Evolutionary conservation across 2,797 vertebrate species (phyloP), one percentile per base, ranked within the genome.

Genomic region (Melanotaenia parkinsoni): DNA sequence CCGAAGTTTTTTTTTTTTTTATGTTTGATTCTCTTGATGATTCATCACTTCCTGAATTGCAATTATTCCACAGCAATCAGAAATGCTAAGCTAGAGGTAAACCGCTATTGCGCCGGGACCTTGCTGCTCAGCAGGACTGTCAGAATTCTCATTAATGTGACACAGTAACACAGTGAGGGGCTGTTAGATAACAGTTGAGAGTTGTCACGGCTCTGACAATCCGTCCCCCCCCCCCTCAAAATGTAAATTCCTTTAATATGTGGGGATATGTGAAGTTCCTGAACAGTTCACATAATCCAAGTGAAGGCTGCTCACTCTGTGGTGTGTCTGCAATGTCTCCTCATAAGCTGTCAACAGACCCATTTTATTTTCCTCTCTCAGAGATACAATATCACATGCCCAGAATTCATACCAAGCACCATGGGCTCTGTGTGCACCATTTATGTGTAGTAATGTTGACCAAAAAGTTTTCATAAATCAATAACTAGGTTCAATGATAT

Each of bases 91-190:
- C 40, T 0, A 1, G 5, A 1, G 45, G 74, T 74, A 60, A 70
- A 26, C 63, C 43, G 47, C 26, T 38, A 67, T 70, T 63, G 58
- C 54, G 7, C 24, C 47, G 43, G 54, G 54, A 67, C 59, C 45
- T 75, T 35, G 38, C 70, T 60, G 61, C 65, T 76, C 54, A 28
- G 68, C 67, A 38, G 54, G 1, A 5, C 71, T 72, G 66, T 79
- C 67, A 86, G 33, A 83, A 71, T 78, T 81, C 58, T 85, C 67
- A 84, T 88, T 89, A 82, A 70, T 6, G 4, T 40, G 1, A n/a
- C 37, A 62, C 69, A 86, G 74, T 85, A 82, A 86, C 71, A 59
- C 75, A 74, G 72, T 10, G 5, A 73, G 72, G 38, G 64, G 43
- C 69, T 86, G 58, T 74, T 65, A 63, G 79, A 81, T 87, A 86